A percentile compares a stretch with the other conserved stretches of the same genome.
Evolutionary conservation across 2,797 vertebrate genomes (phyloP).

Genomic region (Coccyzus lansbergi): DNA sequence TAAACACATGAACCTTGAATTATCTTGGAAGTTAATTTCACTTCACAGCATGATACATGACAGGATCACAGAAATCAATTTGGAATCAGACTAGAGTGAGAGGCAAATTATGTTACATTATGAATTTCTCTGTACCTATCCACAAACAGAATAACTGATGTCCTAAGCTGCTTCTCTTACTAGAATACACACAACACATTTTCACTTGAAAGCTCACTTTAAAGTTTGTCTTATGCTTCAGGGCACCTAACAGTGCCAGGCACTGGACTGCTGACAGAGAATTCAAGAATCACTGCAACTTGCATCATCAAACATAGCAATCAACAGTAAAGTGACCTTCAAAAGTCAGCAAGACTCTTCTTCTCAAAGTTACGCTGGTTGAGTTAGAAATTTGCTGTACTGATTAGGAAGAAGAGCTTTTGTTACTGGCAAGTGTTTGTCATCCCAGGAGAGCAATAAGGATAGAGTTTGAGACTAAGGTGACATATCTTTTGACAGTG

Average conservation of each 20-base stretch:
- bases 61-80: neutral
- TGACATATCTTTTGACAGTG: neutral
- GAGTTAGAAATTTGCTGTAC: neutral
- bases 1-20: neutral
- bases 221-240: neutral
- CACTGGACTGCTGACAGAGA: neutral
- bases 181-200: neutral
- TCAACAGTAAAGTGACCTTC: neutral
- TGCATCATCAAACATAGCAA: neutral
- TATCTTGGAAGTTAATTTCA: neutral
- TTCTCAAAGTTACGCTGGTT: neutral
- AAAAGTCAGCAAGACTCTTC: neutral
- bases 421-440: neutral
- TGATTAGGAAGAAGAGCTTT: neutral
- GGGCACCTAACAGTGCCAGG: neutral
- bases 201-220: neutral
- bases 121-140: neutral
- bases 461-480: neutral
- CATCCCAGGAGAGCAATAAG: neutral
- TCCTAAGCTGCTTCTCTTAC: neutral
- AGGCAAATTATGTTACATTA: neutral
- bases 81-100: neutral
- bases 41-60: neutral
- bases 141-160: conserved; percentile 30
- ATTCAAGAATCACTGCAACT: neutral